These are phyloP conservation scores for Camptogramma bilineatum DNA, from an alignment of 2,888 invertebrate genomes.

Conservation along the genomic window DNA sequence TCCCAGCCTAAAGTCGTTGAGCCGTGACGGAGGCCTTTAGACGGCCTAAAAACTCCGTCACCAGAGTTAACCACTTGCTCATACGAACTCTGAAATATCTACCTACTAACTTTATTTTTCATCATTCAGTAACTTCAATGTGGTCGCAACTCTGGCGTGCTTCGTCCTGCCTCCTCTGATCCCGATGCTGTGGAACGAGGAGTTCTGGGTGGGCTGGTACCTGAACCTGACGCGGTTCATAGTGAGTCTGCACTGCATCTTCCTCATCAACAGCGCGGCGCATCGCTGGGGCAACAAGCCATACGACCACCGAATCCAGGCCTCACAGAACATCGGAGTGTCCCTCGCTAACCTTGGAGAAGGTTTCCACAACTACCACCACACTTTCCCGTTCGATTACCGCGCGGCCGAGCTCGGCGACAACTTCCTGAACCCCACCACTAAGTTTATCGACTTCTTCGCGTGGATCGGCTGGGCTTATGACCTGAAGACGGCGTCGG, in stretches of 20 bases:
- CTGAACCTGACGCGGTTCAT: conserved; percentile 27
- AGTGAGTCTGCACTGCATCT: conserved; percentile 50
- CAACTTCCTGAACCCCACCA: conserved; percentile 77
- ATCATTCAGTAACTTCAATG: conserved; percentile 13
- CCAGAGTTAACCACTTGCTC: too few relatives aligned
- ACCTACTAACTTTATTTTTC: not conserved
- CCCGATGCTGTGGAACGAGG: conserved; percentile 26
- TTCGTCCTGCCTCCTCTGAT: conserved; percentile 37
- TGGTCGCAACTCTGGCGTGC: conserved; percentile 14
- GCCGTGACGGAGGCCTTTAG: too few relatives aligned
- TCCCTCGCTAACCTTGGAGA: conserved; percentile 46
- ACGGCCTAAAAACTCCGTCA: too few relatives aligned
- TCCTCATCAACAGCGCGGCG: conserved; percentile 87
- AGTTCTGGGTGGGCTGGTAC: conserved; percentile 12
- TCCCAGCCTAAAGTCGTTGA: too few relatives aligned
- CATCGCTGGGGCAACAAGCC: conserved; percentile 78
- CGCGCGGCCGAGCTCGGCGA: conserved; percentile 34
- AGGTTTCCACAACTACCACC: conserved; percentile 58
- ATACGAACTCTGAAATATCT: not conserved
- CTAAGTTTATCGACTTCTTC: conserved; percentile 62
- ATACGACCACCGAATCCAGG: conserved; percentile 62
- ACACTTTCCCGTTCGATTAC: conserved; percentile 55
- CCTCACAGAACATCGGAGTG: conserved; percentile 38
- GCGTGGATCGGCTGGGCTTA: conserved; percentile 67
- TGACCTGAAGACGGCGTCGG: conserved; percentile 26